Conservation (phyloP, 2,113 vertebrate genomes). For the Epinephelus moara region DNA sequence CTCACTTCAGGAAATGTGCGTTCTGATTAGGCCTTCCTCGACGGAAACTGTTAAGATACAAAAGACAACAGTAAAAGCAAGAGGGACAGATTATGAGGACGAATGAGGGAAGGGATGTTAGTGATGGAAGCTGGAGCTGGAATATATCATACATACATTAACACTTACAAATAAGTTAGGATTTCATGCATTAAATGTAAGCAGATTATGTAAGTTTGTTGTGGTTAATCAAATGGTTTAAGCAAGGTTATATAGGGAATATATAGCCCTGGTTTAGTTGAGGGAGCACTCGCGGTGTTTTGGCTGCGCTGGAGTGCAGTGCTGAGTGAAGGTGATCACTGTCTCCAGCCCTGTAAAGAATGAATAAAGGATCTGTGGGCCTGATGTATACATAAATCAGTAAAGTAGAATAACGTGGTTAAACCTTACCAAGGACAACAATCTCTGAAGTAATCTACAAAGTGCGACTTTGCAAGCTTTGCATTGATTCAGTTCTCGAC, state of each 20-base stretch:
- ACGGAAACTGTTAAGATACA: slow-evolving; percentile 74
- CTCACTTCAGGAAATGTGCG: slow-evolving; percentile 74
- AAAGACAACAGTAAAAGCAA: slow-evolving; percentile 71
- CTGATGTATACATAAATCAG: slow-evolving; percentile 52
- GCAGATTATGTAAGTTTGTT: slow-evolving; percentile 73
- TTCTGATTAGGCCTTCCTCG: slow-evolving; percentile 79
- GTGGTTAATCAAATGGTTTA: slow-evolving; percentile 79
- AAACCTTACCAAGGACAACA: slow-evolving; percentile 39
- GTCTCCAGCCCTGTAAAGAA: slow-evolving; percentile 31
- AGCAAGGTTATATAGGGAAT: slow-evolving; percentile 78
- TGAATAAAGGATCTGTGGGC: slow-evolving; percentile 37
- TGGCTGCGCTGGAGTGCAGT: slow-evolving; percentile 63
- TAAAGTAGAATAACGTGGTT: slow-evolving; percentile 41
- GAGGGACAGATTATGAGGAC: slow-evolving; percentile 57
- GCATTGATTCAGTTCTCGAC: slow-evolving; percentile 45
- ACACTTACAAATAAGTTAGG: slow-evolving; percentile 79
- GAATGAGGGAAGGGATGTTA: slow-evolving; percentile 68
- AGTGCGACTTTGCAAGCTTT: slow-evolving; percentile 75
- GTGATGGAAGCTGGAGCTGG: slow-evolving; percentile 74
- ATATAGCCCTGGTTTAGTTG: slow-evolving; percentile 72
- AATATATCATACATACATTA: slow-evolving; percentile 76
- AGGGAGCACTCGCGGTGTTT: slow-evolving; percentile 44
- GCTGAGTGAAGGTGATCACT: slow-evolving; percentile 41
- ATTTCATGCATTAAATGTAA: slow-evolving; percentile 84
- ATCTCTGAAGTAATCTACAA: slow-evolving; percentile 64